phyloP scores from a whole-genome alignment of 2,113 vertebrate genomes.

The Entelurus aequoreus region DNA sequence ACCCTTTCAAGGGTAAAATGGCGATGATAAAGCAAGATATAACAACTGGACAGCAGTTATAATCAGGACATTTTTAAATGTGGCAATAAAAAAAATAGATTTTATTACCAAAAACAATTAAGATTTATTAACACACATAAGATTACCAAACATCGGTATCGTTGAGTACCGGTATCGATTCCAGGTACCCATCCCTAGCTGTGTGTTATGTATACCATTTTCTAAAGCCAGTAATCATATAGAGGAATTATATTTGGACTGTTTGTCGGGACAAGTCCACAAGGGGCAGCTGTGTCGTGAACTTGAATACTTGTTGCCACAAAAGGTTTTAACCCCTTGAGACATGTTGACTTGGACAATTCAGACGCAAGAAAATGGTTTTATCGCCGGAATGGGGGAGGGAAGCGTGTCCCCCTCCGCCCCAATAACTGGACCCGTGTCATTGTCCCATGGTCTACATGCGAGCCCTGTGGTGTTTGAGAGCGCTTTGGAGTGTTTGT shows the following conservation, averaged over 20 bases:
- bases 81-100: too few relatives aligned
- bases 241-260: slow-evolving; percentile 4
- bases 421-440: slow-evolving; percentile 12
- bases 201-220: slow-evolving; percentile 12
- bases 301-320: neutral
- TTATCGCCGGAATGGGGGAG: slow-evolving; percentile 5
- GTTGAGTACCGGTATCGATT: too few relatives aligned
- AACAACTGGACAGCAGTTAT: too few relatives aligned
- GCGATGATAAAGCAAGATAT: too few relatives aligned
- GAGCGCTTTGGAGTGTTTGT: slow-evolving; percentile 71
- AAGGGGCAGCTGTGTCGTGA: slow-evolving; percentile 7
- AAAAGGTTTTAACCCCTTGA: slow-evolving; percentile 19
- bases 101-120: too few relatives aligned
- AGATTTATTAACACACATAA: too few relatives aligned
- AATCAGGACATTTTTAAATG: too few relatives aligned
- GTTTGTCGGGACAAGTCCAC: slow-evolving; percentile 2
- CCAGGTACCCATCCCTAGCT: too few relatives aligned
- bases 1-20: too few relatives aligned
- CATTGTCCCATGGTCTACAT: neutral
- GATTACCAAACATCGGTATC: too few relatives aligned
- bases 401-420: neutral
- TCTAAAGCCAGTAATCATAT: slow-evolving; percentile 10
- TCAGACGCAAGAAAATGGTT: slow-evolving; percentile 9
- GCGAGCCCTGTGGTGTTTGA: slow-evolving; percentile 59
- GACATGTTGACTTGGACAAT: slow-evolving; percentile 11